Conservation (phyloP, 2,888 invertebrate species). For the Caenorhabditis doughertyi region DNA sequence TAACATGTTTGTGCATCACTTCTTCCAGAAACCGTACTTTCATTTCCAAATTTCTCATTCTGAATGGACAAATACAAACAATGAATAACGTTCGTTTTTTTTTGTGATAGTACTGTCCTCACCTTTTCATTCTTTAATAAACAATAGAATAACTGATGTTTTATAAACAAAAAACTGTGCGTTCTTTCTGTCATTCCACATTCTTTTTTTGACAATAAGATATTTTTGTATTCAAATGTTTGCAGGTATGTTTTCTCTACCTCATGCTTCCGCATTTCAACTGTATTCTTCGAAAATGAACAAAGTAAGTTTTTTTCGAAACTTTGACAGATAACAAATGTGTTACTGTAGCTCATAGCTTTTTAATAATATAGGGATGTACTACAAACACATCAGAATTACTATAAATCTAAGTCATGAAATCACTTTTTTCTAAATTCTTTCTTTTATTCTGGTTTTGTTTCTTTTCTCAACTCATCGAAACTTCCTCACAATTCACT, state of each 20-base stretch:
- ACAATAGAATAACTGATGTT: slow-evolving; percentile 56
- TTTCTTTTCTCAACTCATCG: not conserved
- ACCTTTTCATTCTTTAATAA: slow-evolving; percentile 24
- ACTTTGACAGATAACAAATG: too few relatives aligned
- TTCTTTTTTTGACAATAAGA: not conserved
- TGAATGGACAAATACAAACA: slow-evolving; percentile 33
- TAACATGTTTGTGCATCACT: slow-evolving; percentile 20
- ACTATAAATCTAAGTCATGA: too few relatives aligned
- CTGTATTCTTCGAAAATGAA: slow-evolving; percentile 1
- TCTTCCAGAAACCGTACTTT: not conserved
- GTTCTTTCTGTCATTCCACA: slow-evolving; percentile 11
- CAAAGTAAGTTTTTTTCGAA: slow-evolving; percentile 21
- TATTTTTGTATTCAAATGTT: not conserved
- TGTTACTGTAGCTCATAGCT: not conserved
- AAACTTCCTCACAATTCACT: not conserved
- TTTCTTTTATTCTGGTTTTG: not conserved
- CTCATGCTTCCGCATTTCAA: slow-evolving; percentile 31
- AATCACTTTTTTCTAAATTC: not conserved
- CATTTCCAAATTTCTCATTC: slow-evolving; percentile 1
- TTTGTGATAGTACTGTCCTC: slow-evolving; percentile 34
- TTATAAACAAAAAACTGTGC: slow-evolving; percentile 48
- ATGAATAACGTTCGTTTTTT: slow-evolving; percentile 30
- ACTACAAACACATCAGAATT: too few relatives aligned
- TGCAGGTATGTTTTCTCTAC: slow-evolving; percentile 36
- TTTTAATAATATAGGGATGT: too few relatives aligned